Evolutionary conservation across 2,113 vertebrate species (phyloP).

Genomic region (Rhegmatorhina hoffmannsi): DNA sequence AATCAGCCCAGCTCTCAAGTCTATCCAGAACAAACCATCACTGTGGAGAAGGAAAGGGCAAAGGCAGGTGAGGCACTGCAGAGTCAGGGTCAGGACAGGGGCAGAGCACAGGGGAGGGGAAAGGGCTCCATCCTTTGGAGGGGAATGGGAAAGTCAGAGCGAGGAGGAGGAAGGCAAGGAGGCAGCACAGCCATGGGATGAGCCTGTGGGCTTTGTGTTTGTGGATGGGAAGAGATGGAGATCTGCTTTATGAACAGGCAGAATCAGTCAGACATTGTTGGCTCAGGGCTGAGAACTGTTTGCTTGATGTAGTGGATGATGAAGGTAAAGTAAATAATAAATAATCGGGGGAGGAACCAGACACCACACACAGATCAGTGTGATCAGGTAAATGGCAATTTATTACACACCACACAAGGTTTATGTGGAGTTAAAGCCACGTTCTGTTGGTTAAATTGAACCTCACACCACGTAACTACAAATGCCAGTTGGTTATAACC

Average conservation of each 20-base stretch:
- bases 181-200: not conserved
- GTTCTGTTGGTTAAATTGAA: too few relatives aligned
- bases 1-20: too few relatives aligned
- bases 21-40: not conserved
- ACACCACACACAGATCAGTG: too few relatives aligned
- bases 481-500: too few relatives aligned
- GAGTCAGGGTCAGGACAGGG: not conserved
- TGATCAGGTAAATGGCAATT: too few relatives aligned
- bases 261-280: not conserved
- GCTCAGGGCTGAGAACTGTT: not conserved
- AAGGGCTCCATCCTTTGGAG: not conserved
- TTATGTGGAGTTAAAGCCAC: too few relatives aligned
- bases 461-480: too few relatives aligned
- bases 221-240: not conserved
- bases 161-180: not conserved
- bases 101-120: not conserved
- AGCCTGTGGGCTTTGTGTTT: not conserved
- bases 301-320: conserved; percentile 7
- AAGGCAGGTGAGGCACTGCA: not conserved
- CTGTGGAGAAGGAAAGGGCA: fast-evolving
- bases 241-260: not conserved
- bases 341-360: too few relatives aligned
- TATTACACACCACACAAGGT: too few relatives aligned
- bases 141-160: not conserved
- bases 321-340: not conserved